A percentile compares a stretch with the other conserved stretches of the same genome.
phyloP scores from a whole-genome alignment of 2,888 invertebrate species.

The Nymphalis urticae region DNA sequence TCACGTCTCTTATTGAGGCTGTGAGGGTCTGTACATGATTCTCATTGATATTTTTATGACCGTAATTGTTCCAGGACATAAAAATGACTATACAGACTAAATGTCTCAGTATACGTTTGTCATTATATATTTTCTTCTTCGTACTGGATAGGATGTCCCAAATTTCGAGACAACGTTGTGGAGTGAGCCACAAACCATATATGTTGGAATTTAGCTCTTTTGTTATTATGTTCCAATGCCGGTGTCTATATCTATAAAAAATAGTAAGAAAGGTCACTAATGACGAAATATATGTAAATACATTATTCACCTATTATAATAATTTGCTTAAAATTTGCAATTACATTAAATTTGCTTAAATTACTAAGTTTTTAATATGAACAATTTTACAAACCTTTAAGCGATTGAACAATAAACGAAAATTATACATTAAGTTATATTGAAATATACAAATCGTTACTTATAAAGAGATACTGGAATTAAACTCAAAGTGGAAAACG shows the following conservation, averaged over 20 bases:
- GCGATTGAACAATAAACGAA: too few species aligned
- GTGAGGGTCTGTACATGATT: conserved; percentile 36
- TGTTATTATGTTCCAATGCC: conserved; percentile 67
- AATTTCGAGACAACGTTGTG: conserved; percentile 61
- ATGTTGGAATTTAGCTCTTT: conserved; percentile 59
- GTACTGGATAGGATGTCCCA: conserved; percentile 60
- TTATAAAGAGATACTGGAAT: too few species aligned
- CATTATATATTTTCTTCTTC: conserved; percentile 51
- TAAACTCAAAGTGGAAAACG: too few species aligned
- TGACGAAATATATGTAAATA: too few species aligned
- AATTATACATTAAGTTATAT: too few species aligned
- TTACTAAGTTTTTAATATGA: too few species aligned
- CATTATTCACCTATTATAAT: too few species aligned
- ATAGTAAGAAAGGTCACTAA: too few species aligned
- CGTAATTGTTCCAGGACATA: conserved; percentile 48
- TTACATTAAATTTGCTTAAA: too few species aligned
- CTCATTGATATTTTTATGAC: conserved; percentile 20
- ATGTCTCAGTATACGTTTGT: conserved; percentile 54
- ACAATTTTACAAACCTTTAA: too few species aligned
- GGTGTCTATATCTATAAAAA: conserved; percentile 57
- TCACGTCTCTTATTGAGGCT: conserved; percentile 50
- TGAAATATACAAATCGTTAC: too few species aligned
- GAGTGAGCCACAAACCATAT: conserved; percentile 59
- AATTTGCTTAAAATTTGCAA: too few species aligned
- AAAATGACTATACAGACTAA: conserved; percentile 56